These are phyloP conservation scores for Synanthedon andrenaeformis DNA, from an alignment of 2,888 invertebrate species.

Conservation along the genomic window DNA sequence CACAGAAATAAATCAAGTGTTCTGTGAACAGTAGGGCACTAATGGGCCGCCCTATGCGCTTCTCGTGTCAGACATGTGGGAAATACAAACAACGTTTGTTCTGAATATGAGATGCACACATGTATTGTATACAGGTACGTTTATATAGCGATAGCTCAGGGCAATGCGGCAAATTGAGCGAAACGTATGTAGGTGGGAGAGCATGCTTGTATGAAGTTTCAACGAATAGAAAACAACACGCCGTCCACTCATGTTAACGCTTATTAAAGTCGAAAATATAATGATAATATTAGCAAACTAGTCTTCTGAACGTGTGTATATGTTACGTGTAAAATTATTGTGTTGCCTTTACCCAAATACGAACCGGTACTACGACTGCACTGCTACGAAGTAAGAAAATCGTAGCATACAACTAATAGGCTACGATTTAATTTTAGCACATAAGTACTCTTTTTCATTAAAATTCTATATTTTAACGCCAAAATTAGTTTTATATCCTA, in stretches of 20 bases:
- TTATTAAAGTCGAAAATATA: background rate
- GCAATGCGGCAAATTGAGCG: conserved; percentile 25
- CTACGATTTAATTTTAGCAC: too few relatives aligned
- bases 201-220: conserved; percentile 7
- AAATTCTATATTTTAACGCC: too few relatives aligned
- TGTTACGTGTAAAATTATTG: too few relatives aligned
- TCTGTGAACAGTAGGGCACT: background rate
- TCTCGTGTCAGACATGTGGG: conserved; percentile 4
- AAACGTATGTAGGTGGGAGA: conserved; percentile 11
- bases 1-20: background rate
- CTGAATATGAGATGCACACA: conserved; percentile 3
- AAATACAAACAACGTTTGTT: conserved; percentile 5
- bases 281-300: background rate
- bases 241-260: background rate
- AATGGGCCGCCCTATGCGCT: background rate
- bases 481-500: too few relatives aligned
- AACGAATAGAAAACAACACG: background rate
- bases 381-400: too few relatives aligned
- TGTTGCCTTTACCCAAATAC: too few relatives aligned
- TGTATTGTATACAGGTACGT: conserved; percentile 1
- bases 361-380: too few relatives aligned
- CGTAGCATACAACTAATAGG: too few relatives aligned
- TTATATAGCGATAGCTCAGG: conserved; percentile 7
- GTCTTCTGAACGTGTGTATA: too few relatives aligned
- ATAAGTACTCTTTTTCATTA: too few relatives aligned